Evolutionary conservation across 2,797 vertebrate genomes (phyloP).

Genomic region (Ctenopoma kingsleyae): DNA sequence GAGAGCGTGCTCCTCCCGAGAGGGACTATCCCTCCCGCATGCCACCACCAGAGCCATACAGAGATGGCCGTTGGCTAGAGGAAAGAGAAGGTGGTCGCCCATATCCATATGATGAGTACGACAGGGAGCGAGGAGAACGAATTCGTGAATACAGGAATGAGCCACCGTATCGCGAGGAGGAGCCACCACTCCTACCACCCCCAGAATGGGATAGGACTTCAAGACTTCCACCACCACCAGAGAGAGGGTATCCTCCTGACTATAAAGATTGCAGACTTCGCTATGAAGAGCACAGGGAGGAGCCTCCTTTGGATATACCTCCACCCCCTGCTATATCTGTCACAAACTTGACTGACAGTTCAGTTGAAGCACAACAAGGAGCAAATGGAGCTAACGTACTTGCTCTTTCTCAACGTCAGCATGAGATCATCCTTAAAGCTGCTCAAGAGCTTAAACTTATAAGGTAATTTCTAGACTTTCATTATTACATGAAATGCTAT

Average conservation of each 20-base stretch:
- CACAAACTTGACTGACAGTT: constrained; percentile 81
- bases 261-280: constrained; percentile 68
- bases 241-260: constrained; percentile 75
- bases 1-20: constrained; percentile 78
- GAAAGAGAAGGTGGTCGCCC: constrained; percentile 84
- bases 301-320: constrained; percentile 62
- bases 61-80: constrained; percentile 89
- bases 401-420: constrained; percentile 97
- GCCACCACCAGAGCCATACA: constrained; percentile 86
- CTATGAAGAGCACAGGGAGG: constrained; percentile 78
- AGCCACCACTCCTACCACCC: constrained; percentile 75
- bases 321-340: constrained; percentile 59
- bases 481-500: background rate
- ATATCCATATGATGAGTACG: constrained; percentile 87
- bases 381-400: constrained; percentile 86
- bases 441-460: constrained; percentile 98
- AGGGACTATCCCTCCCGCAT: constrained; percentile 82
- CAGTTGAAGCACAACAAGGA: constrained; percentile 82
- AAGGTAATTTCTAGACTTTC: constrained; percentile 82
- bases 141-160: constrained; percentile 89
- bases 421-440: constrained; percentile 99
- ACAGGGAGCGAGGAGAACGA: constrained; percentile 87
- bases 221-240: constrained; percentile 77
- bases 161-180: constrained; percentile 81
- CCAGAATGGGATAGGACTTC: constrained; percentile 87